These are phyloP conservation scores for Circaetus cinerascens DNA, from an alignment of 2,113 vertebrate species.

Conservation along the genomic window DNA sequence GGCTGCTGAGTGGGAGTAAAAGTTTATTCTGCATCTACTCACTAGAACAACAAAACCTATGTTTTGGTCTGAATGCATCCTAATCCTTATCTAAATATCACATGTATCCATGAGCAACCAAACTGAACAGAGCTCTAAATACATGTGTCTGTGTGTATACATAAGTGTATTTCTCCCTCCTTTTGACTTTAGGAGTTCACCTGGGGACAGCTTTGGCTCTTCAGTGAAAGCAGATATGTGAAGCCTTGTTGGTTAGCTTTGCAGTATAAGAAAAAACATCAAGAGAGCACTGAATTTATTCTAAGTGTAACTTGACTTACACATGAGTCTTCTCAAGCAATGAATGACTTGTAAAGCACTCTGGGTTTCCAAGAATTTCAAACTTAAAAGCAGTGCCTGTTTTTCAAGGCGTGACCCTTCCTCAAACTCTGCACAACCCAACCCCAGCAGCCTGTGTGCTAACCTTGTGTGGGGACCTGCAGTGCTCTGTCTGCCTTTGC, in stretches of 20 bases:
- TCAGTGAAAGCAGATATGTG: background rate
- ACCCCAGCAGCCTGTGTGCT: background rate
- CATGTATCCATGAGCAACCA: background rate
- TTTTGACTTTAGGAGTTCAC: background rate
- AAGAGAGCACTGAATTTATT: background rate
- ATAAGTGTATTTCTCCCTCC: background rate
- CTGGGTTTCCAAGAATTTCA: background rate
- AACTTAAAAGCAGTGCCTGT: background rate
- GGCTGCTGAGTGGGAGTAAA: background rate
- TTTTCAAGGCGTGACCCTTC: background rate
- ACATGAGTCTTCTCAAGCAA: background rate
- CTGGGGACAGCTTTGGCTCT: background rate
- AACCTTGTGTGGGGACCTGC: background rate
- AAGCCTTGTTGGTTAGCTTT: background rate
- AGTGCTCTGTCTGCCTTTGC: background rate
- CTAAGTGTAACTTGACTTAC: background rate
- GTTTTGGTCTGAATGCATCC: background rate
- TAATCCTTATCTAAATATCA: background rate
- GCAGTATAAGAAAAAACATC: background rate
- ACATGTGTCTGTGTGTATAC: rapidly evolving
- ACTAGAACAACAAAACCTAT: background rate
- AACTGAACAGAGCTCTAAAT: background rate
- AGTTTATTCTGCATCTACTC: background rate
- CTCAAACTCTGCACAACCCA: background rate
- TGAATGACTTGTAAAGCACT: background rate